A percentile compares a stretch with the other conserved stretches of the same genome.
Conservation (phyloP, 2,797 vertebrate genomes). For the Lutjanus argentimaculatus region DNA sequence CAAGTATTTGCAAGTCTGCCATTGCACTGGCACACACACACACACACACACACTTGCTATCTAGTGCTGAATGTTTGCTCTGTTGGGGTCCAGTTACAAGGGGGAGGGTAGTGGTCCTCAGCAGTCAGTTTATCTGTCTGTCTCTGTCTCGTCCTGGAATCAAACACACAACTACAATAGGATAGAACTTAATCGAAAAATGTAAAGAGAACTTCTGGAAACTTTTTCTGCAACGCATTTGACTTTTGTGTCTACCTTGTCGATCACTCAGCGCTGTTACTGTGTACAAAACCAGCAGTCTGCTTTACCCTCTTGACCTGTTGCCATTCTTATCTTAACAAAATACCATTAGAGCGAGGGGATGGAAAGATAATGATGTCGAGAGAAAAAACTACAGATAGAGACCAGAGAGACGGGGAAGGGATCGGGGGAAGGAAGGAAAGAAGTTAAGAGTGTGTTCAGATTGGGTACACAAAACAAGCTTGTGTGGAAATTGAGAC, state of each 20-base stretch:
- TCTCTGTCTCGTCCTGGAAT: constrained; percentile 30
- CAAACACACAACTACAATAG: constrained; percentile 10
- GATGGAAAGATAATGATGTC: constrained; percentile 12
- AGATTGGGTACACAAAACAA: not conserved
- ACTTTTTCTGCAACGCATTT: no score
- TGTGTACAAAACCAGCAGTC: not conserved
- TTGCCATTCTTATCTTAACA: constrained; percentile 33
- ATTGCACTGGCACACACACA: constrained; percentile 14
- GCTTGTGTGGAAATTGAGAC: not conserved
- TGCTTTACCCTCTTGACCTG: not conserved
- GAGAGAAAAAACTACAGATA: constrained; percentile 7
- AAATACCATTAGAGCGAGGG: constrained; percentile 29
- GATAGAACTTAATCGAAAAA: not conserved
- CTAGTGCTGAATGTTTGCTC: constrained; percentile 77
- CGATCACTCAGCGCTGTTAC: not conserved
- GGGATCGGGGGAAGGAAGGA: constrained; percentile 7
- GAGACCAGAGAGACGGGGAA: not conserved
- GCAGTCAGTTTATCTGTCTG: constrained; percentile 26
- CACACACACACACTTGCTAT: constrained; percentile 55
- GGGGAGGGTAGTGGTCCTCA: constrained; percentile 45
- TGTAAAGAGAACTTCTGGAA: not conserved
- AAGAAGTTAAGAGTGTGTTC: not conserved
- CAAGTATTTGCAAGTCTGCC: constrained; percentile 54
- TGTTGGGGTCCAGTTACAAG: constrained; percentile 72
- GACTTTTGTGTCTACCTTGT: no score